Evolutionary conservation across 2,888 invertebrate species (phyloP), one percentile per base, ranked within the genome.

Genomic region (Tetramorium bicarinatum): DNA sequence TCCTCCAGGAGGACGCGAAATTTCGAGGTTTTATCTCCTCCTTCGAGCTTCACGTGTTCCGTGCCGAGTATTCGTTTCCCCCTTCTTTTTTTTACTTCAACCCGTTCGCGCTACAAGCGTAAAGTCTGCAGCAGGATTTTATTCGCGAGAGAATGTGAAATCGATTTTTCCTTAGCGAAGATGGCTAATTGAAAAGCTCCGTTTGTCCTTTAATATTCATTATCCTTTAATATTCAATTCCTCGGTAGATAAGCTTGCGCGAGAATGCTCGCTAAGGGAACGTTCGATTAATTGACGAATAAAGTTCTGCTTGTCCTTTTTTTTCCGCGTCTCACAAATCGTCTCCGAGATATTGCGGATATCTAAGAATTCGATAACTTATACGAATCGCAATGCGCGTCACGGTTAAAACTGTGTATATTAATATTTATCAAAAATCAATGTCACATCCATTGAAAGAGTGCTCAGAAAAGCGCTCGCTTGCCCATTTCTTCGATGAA

Each of bases 1-100:
- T 69, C 38, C 52, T 29, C 41, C 44, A 74, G 61, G 64, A 83
- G 64, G 54, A 83, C 77, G 64, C 66, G 75, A 87, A 87, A 89
- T 85, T 84, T 83, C 84, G 81, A 80, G 77, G 83, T n/a, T 25
- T 72, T 13, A 59, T 34, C 15, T 3, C 34, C 66, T 38, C 67
- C 54, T 47, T 69, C 83, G 85, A 61, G 61, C 74, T 66, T 54
- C 85, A 80, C 77, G 49, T 69, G 56, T 61, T 82, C 62, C 44
- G 66, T 34, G 21, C 18, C 29, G 67, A 15, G 76, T 66, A 41
- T n/a, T 41, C n/a, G 52, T 66, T 52, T 41, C 18, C 18, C 13
- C 29, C 29, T 34, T 29, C 29, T 34, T 34, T 44, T 80, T 18
- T 49, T 25, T 13, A 15, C 49, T 15, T 41, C 13, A 66, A 80